Evolutionary conservation across 2,888 invertebrate genomes (phyloP).

Genomic region (Ormyrus nitidulus): DNA sequence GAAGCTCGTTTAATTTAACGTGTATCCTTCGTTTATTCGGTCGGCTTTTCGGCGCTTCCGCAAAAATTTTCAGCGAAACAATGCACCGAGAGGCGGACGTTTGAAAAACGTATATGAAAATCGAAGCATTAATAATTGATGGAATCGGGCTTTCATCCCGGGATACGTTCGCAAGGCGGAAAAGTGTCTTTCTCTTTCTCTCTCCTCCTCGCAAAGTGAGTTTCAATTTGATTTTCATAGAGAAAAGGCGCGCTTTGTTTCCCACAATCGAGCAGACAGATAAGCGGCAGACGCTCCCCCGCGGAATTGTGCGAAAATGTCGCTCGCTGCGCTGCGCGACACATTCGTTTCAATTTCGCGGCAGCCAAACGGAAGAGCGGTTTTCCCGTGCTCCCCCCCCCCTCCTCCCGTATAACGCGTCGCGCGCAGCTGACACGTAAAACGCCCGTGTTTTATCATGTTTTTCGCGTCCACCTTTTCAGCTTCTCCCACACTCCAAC

Average conservation of each 20-base stretch:
- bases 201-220: neutral
- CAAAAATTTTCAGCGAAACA: too few relatives aligned
- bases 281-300: constrained; percentile 11
- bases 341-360: constrained; percentile 51
- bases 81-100: too few relatives aligned
- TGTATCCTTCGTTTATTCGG: too few relatives aligned
- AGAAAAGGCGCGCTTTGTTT: constrained; percentile 28
- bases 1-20: too few relatives aligned
- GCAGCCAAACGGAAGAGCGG: constrained; percentile 48
- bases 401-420: too few relatives aligned
- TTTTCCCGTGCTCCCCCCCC: constrained; percentile 11
- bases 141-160: too few relatives aligned
- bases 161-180: too few relatives aligned
- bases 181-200: too few relatives aligned
- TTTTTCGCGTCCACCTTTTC: constrained; percentile 46
- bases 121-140: too few relatives aligned
- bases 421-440: constrained; percentile 38
- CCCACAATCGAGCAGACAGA: constrained; percentile 32
- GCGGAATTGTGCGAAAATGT: constrained; percentile 39
- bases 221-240: constrained; percentile 39
- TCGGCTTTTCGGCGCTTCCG: too few relatives aligned
- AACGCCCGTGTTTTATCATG: constrained; percentile 51
- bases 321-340: constrained; percentile 7
- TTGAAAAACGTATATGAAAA: too few relatives aligned
- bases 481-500: neutral